phyloP scores from a whole-genome alignment of 2,888 invertebrate genomes.

The Drosophila seclusa region DNA sequence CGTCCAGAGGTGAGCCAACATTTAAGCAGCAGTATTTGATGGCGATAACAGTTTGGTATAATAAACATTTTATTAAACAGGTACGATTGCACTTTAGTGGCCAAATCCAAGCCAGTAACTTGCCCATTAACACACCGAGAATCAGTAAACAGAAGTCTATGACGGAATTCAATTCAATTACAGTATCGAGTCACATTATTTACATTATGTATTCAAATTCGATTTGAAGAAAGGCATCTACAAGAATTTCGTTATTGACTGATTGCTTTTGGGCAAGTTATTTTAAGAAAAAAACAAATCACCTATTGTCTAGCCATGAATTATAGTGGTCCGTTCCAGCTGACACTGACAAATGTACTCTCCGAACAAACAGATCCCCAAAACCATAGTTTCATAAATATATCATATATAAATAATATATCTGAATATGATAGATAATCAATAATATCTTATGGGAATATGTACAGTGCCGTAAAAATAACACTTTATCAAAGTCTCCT shows the following conservation, averaged over 20 bases:
- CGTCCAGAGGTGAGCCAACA: conserved; percentile 65
- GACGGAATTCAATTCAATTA: neutral
- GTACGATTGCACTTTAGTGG: conserved; percentile 9
- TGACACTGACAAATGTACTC: neutral
- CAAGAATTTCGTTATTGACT: neutral
- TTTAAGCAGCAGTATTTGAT: conserved; percentile 44
- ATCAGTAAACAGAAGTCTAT: neutral
- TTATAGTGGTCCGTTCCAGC: neutral
- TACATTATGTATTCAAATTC: neutral
- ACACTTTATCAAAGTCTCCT: neutral
- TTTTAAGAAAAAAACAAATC: neutral
- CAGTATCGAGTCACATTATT: neutral
- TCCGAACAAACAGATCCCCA: neutral
- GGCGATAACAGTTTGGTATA: conserved; percentile 41
- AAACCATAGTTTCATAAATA: neutral
- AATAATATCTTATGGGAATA: neutral
- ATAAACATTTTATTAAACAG: conserved; percentile 36
- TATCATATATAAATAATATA: neutral
- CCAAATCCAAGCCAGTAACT: conserved; percentile 3
- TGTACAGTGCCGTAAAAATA: neutral
- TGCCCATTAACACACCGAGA: neutral
- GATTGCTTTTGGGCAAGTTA: neutral
- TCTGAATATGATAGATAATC: neutral
- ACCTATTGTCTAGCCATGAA: neutral
- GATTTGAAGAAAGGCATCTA: neutral